These are phyloP conservation scores for Chascanopsetta lugubris DNA, from an alignment of 2,113 vertebrate genomes.

Conservation along the genomic window DNA sequence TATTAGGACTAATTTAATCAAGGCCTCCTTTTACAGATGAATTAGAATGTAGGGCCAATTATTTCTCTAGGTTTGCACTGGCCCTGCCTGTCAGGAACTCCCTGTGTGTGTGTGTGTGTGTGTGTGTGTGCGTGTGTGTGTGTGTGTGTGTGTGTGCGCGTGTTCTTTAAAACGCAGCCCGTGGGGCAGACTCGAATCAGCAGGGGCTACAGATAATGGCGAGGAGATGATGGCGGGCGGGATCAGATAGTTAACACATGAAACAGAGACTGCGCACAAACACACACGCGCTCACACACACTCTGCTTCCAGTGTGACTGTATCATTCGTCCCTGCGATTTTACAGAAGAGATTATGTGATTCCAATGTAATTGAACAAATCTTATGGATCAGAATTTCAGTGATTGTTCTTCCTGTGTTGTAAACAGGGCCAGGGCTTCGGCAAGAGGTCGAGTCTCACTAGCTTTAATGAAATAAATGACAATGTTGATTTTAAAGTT, in stretches of 20 bases:
- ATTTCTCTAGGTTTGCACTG: slow-evolving; percentile 85
- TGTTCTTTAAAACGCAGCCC: slow-evolving; percentile 36
- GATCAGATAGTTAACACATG: slow-evolving; percentile 67
- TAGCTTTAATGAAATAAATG: too few species aligned
- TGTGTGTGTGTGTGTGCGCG: slow-evolving; percentile 27
- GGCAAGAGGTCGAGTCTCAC: too few species aligned
- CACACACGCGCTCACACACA: slow-evolving; percentile 2
- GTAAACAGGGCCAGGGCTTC: too few species aligned
- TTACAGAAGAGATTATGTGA: too few species aligned
- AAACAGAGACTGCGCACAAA: slow-evolving; percentile 28
- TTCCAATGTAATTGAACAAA: too few species aligned
- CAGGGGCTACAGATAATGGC: slow-evolving; percentile 64
- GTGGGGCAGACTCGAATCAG: slow-evolving; percentile 56
- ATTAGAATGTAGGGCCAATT: slow-evolving; percentile 95
- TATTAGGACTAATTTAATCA: slow-evolving; percentile 99
- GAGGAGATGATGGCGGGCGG: slow-evolving; percentile 62
- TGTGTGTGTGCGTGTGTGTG: slow-evolving; percentile 25
- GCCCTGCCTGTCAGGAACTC: slow-evolving; percentile 81
- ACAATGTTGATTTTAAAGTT: too few species aligned
- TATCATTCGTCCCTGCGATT: too few species aligned
- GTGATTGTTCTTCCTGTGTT: too few species aligned
- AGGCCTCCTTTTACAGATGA: slow-evolving; percentile 92
- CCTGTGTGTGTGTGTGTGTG: slow-evolving; percentile 23
- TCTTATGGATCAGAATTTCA: too few species aligned
- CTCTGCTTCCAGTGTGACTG: too few species aligned